These are phyloP conservation scores for Clostera curtula DNA, from an alignment of 2,888 invertebrate genomes.

Conservation along the genomic window DNA sequence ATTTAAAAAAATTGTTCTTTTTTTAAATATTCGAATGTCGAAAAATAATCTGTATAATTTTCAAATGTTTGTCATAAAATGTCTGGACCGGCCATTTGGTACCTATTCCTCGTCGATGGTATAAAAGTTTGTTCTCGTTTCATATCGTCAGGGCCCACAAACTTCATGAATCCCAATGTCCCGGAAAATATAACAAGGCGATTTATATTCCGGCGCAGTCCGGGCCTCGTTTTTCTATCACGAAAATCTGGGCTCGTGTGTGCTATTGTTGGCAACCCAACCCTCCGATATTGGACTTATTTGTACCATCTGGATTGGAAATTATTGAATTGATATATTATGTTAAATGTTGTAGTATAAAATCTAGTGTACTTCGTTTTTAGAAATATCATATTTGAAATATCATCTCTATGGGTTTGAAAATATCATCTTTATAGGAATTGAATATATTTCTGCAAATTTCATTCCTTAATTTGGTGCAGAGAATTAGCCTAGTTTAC, in stretches of 20 bases:
- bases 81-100: not conserved
- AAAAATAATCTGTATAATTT: too few species aligned
- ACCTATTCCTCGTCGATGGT: slow-evolving; percentile 5
- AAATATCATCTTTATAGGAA: too few species aligned
- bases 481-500: too few species aligned
- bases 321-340: slow-evolving; percentile 16
- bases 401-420: too few species aligned
- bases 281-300: slow-evolving; percentile 24
- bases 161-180: slow-evolving; percentile 72
- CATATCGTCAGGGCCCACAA: slow-evolving; percentile 57
- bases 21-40: too few species aligned
- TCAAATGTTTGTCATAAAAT: not conserved
- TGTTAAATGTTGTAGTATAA: too few species aligned
- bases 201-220: slow-evolving; percentile 68
- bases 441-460: too few species aligned
- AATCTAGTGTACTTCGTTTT: too few species aligned
- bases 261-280: slow-evolving; percentile 23
- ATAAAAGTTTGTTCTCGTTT: slow-evolving; percentile 34
- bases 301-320: slow-evolving; percentile 24
- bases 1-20: too few species aligned
- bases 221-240: slow-evolving; percentile 62
- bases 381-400: too few species aligned
- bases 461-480: too few species aligned
- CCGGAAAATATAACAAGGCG: slow-evolving; percentile 73
- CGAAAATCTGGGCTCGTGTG: slow-evolving; percentile 51